These are phyloP conservation scores for Poeciliopsis infans DNA, from an alignment of 2,797 vertebrate genomes.

Conservation along the genomic window DNA sequence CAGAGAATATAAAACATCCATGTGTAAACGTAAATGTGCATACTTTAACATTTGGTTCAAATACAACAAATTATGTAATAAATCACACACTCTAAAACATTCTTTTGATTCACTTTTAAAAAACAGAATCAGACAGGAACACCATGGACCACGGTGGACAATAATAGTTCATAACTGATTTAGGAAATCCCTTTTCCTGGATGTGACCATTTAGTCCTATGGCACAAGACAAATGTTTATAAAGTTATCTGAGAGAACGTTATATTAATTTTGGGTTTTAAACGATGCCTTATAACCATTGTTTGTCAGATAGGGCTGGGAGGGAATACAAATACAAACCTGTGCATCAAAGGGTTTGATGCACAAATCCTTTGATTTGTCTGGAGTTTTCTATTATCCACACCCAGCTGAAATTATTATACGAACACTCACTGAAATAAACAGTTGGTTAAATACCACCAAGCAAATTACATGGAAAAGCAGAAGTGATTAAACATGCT, in stretches of 20 bases:
- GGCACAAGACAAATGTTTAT: not conserved
- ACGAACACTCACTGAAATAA: not conserved
- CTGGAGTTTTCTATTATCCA: not conserved
- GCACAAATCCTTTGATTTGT: not conserved
- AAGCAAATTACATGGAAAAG: not conserved
- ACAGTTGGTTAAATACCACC: not conserved
- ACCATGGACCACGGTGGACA: not conserved
- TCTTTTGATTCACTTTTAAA: not conserved
- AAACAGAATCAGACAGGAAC: not conserved
- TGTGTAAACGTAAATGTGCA: not conserved
- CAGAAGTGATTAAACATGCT: too few species aligned
- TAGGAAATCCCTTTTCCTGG: not conserved
- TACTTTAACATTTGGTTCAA: not conserved
- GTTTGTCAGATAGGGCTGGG: not conserved
- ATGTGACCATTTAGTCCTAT: not conserved
- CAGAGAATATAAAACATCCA: not conserved
- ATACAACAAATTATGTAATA: not conserved
- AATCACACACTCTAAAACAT: too few species aligned
- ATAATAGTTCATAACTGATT: not conserved
- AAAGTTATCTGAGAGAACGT: not conserved
- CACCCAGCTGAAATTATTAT: not conserved
- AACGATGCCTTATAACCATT: not conserved
- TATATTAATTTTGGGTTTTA: not conserved
- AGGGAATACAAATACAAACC: not conserved
- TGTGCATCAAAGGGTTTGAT: not conserved